phyloP scores from a whole-genome alignment of 2,888 invertebrate genomes.

The Orthosia cruda region DNA sequence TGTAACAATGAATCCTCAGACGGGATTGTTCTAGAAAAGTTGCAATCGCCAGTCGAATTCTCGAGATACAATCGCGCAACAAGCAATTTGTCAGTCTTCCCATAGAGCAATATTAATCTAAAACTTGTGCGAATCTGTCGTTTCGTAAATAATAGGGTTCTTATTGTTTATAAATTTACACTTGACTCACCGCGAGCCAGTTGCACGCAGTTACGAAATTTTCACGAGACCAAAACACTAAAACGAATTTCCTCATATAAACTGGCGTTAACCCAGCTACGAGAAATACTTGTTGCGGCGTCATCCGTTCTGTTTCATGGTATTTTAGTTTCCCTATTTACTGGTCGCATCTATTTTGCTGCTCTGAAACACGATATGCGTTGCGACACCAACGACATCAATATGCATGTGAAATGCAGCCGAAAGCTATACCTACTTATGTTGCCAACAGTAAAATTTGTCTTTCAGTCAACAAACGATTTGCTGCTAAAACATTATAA shows the following conservation, averaged over 20 bases:
- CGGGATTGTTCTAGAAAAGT: constrained; percentile 10
- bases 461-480: constrained; percentile 52
- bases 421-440: constrained; percentile 8
- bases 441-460: constrained; percentile 27
- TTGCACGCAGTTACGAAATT: constrained; percentile 77
- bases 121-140: constrained; percentile 72
- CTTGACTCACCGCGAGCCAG: constrained; percentile 73
- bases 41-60: constrained; percentile 27
- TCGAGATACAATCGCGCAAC: constrained; percentile 42
- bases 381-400: constrained; percentile 63
- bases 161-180: constrained; percentile 77
- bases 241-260: constrained; percentile 82
- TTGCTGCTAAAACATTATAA: constrained; percentile 70
- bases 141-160: constrained; percentile 75
- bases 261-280: constrained; percentile 79
- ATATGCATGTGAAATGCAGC: constrained; percentile 45
- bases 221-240: constrained; percentile 77
- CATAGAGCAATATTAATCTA: constrained; percentile 55
- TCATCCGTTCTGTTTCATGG: constrained; percentile 72
- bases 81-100: constrained; percentile 50
- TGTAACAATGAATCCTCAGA: constrained; percentile 11
- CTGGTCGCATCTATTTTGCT: constrained; percentile 73
- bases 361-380: constrained; percentile 69
- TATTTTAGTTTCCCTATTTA: constrained; percentile 76
- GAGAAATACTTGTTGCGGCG: constrained; percentile 74